Conservation (phyloP, 30 jellyfish, hydroid and myxozoan species). For the Nemopilema nomurai region DNA sequence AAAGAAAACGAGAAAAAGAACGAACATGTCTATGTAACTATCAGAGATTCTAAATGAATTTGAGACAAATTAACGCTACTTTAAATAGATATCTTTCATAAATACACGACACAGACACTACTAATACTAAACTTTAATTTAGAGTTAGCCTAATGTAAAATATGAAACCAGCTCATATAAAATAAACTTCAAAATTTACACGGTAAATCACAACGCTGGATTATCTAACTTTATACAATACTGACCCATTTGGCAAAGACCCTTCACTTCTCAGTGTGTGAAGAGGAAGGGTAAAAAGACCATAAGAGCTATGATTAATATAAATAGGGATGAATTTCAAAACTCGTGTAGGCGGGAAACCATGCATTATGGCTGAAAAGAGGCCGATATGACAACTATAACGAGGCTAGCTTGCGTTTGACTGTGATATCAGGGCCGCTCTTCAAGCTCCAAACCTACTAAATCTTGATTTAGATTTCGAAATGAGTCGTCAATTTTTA, state of each 20-base stretch:
- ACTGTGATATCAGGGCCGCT: too few relatives aligned
- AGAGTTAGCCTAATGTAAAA: conserved; percentile 15
- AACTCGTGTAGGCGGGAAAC: too few relatives aligned
- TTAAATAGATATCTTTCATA: conserved; percentile 17
- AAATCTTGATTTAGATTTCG: too few relatives aligned
- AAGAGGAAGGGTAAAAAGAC: too few relatives aligned
- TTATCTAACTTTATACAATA: background rate
- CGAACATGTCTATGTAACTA: background rate
- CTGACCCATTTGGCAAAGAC: background rate
- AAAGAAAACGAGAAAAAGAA: background rate
- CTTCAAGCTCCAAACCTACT: too few relatives aligned
- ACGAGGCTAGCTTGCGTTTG: too few relatives aligned
- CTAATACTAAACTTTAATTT: background rate
- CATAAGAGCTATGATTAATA: too few relatives aligned
- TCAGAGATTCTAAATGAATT: background rate
- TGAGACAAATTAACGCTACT: conserved; percentile 23
- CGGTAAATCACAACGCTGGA: background rate
- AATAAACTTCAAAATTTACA: conserved; percentile 5
- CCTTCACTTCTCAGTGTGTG: background rate
- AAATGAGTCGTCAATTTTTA: too few relatives aligned
- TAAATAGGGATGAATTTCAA: too few relatives aligned
- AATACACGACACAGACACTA: conserved; percentile 14
- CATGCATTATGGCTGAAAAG: too few relatives aligned
- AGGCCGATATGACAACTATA: too few relatives aligned
- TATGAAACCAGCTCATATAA: conserved; percentile 61